Percentiles rank a stretch among this genome's conserved stretches.
phyloP scores from a whole-genome alignment of 2,113 vertebrate genomes.

The Entosphenus tridentatus region DNA sequence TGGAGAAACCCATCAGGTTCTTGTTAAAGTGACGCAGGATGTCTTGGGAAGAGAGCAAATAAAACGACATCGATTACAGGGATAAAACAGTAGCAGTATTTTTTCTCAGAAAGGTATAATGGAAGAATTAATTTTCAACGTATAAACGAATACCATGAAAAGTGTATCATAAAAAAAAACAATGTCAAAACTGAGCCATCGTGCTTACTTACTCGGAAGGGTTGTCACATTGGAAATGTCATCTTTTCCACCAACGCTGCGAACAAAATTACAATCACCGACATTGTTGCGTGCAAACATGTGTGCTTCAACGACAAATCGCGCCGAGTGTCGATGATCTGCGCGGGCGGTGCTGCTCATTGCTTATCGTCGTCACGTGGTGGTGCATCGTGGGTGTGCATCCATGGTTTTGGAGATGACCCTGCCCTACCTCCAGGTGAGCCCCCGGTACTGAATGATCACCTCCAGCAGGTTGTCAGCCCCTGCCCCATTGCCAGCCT shows the following conservation, averaged over 20 bases:
- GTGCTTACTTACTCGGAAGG: constrained; percentile 25
- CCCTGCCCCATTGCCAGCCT: constrained; percentile 34
- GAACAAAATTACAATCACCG: background rate
- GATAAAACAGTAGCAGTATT: too few species aligned
- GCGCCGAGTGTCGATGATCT: too few species aligned
- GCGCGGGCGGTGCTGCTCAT: too few species aligned
- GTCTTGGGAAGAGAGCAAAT: constrained; percentile 28
- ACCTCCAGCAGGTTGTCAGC: constrained; percentile 18
- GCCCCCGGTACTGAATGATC: constrained; percentile 27
- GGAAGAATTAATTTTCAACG: too few species aligned
- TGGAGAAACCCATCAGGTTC: constrained; percentile 30
- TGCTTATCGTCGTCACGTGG: too few species aligned
- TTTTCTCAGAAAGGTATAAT: too few species aligned
- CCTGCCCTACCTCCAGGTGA: constrained; percentile 30
- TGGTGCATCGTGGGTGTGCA: too few species aligned
- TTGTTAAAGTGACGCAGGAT: constrained; percentile 45
- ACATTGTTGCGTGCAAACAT: too few species aligned
- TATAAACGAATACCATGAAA: too few species aligned
- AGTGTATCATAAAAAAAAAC: background rate
- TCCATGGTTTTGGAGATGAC: too few species aligned
- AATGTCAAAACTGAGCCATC: background rate
- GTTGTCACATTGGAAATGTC: constrained; percentile 23
- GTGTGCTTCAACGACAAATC: too few species aligned
- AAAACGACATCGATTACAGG: background rate
- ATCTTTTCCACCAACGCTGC: constrained; percentile 26